Base-by-base conservation (phyloP, 30 jellyfish, hydroid and myxozoan genomes). In the Mastigias papua region DNA sequence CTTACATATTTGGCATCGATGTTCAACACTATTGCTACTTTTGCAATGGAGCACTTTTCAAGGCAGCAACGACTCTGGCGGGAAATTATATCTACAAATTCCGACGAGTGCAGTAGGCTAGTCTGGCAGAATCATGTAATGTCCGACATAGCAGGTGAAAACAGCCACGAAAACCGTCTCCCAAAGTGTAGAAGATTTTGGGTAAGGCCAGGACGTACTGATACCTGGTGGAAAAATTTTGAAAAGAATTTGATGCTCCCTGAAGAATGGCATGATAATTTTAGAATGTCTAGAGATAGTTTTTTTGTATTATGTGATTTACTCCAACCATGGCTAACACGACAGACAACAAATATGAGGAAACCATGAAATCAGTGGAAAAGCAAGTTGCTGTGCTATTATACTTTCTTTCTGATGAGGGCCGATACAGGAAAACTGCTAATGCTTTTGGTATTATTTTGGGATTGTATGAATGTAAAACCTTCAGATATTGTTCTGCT, bases 181-280 rank as follows among this genome's bases (percentile, higher is more conserved):
- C 26, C 30, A 11, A 37, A 37, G 54, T 37, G 54, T 37, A 37
- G 76, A 54, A 75, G 86, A 11, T 75, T 75, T 50, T 75, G 86
- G 86, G 86, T 75, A 6, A 75, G 86, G 50, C 86, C 86, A 25
- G 73, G 86, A 48, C 49, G 86, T n/a, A 48, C 86, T 34, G 48
- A 75, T 21, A 50, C 54, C 25, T 75, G 76, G 86, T 75, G 86
- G 86, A 54, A 46, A 21, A 75, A 75, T 48, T 48, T 75, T 42
- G 32, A 34, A 70, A 50, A 75, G 25, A 34, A 54, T 49, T 1
- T 54, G 50, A 29, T 54, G 50, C 74, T 75, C 46, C 34, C 31
- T 7, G 86, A 75, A 75, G 86, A 75, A 29, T 75, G 86, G 86
- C 49, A 46, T 28, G 86, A 75, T 1, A 75, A 75, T 42, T 75